Evolutionary conservation across 2,888 invertebrate species (phyloP).

Genomic region (Ceriagrion tenellum): DNA sequence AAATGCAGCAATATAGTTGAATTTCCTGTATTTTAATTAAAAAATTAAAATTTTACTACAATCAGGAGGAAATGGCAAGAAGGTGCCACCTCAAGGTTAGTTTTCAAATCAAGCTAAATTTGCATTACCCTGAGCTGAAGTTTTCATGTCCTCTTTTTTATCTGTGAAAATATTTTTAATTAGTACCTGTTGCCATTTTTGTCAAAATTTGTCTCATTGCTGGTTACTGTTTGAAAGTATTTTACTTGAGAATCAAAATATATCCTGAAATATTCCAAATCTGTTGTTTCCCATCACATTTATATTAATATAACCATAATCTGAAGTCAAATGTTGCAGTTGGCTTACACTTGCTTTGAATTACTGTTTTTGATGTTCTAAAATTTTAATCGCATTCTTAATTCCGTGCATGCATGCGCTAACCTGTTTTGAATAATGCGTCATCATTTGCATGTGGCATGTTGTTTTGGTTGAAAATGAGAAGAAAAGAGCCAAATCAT

Average conservation of each 20-base stretch:
- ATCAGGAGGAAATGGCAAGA: too few species aligned
- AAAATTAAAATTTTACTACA: too few species aligned
- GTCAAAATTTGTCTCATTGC: too few species aligned
- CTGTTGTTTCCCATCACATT: neutral
- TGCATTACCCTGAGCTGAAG: too few species aligned
- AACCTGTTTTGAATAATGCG: neutral
- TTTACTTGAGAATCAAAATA: neutral
- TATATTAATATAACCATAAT: neutral
- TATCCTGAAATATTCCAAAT: neutral
- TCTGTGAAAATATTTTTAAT: too few species aligned
- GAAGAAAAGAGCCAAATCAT: slow-evolving; percentile 61
- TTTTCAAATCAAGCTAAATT: too few species aligned
- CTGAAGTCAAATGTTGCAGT: neutral
- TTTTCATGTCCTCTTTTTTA: too few species aligned
- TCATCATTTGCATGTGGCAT: slow-evolving; percentile 67
- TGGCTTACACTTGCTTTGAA: neutral
- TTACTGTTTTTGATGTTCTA: neutral
- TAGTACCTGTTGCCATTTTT: too few species aligned
- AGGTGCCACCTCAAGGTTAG: too few species aligned
- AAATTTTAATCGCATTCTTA: neutral
- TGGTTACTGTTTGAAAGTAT: neutral
- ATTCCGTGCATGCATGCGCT: slow-evolving; percentile 19
- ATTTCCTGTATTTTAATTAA: too few species aligned
- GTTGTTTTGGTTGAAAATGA: slow-evolving; percentile 47
- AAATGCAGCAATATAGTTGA: too few species aligned